Base-by-base conservation (phyloP, 2,113 vertebrate genomes). In the Hydropotes inermis region DNA sequence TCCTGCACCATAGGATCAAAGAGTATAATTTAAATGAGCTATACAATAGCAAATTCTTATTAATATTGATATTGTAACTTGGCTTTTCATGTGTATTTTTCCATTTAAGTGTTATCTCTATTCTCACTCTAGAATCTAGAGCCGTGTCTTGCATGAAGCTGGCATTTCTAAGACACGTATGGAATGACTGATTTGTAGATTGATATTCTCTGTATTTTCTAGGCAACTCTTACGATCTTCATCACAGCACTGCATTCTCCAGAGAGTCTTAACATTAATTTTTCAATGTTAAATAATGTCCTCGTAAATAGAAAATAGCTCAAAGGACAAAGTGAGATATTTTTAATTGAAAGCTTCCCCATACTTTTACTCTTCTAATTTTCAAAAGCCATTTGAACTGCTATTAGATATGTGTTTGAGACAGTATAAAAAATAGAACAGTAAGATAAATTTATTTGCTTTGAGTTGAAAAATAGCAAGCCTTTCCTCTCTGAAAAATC, bases 201-300 rank as follows among this genome's bases (percentile, higher is more conserved):
- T 8, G 50, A 33, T 94, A 84, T 21, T 47, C 12, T 64, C 61
- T 94, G 50, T 54, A 92, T 70, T 87, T 97, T 47, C 43, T 92
- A 54, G 47, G n/a, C 97, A 88, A 91, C 14, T 60, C 17, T 81
- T 92, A 3, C 28, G 39, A 7, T 54, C n/a, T 81, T 33, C 64
- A 92, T 28, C 52, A 19, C 54, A 90, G 4, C 45, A 83, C 19
- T n/a, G 14, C 74, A 52, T 76, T 87, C 74, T 92, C 74, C 61
- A 54, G 52, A 94, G 25, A 82, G 47, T 14, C 90, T 64, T 81
- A 78, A 55, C 16, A 90, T 93, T 94, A 91, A 52, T 88, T 87
- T 93, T 93, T 88, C 67, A 94, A 64, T 39, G 87, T 92, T 85
- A 95, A 94, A 54, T 95, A 87, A 81, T 17, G 23, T 64, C 61